Conservation (phyloP, 2,888 invertebrate genomes). For the Crossocerus cetratus region DNA sequence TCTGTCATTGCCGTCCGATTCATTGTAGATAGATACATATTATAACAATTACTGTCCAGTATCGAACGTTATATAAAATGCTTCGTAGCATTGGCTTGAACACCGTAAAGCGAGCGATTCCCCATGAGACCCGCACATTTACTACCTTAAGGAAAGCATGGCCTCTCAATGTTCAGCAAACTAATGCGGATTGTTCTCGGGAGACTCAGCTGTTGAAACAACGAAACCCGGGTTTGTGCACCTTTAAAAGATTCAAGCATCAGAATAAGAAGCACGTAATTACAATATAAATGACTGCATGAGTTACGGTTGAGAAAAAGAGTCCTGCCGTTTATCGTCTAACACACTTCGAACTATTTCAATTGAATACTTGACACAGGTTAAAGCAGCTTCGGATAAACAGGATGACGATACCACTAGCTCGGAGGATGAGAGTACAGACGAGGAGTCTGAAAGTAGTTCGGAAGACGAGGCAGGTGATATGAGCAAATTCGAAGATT, state of each 20-base stretch:
- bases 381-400: too few species aligned
- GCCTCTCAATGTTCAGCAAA: neutral
- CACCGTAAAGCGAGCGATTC: constrained; percentile 18
- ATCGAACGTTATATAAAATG: too few species aligned
- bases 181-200: neutral
- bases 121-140: constrained; percentile 17
- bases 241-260: constrained; percentile 33
- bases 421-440: neutral
- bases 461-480: constrained; percentile 72
- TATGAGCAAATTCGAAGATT: constrained; percentile 59
- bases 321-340: neutral
- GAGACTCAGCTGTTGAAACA: neutral
- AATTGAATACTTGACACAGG: neutral
- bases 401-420: too few species aligned
- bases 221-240: neutral
- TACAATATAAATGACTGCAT: neutral
- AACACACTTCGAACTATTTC: neutral
- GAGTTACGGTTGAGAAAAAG: constrained; percentile 6
- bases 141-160: neutral
- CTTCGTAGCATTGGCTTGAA: neutral
- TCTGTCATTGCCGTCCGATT: too few species aligned
- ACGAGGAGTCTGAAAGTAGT: neutral
- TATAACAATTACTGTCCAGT: too few species aligned
- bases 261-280: constrained; percentile 26
- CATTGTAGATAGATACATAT: too few species aligned